These are phyloP conservation scores for Hirtodrosophila alboralis DNA, from an alignment of 2,888 invertebrate genomes.

Conservation along the genomic window DNA sequence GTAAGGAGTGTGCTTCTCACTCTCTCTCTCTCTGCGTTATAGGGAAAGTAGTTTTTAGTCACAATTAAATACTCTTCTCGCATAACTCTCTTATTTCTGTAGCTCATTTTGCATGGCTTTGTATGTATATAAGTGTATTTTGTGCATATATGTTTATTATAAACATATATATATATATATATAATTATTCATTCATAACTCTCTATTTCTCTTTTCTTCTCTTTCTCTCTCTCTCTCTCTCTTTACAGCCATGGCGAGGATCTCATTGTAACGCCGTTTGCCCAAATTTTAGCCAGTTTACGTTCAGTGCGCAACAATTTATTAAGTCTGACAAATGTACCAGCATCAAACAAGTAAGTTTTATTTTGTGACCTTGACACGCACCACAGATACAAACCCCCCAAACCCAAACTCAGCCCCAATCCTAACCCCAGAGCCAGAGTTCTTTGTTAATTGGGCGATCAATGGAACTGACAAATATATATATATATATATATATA, in stretches of 20 bases:
- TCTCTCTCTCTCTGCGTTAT: too few relatives aligned
- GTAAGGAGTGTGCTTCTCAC: too few relatives aligned
- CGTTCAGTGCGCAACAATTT: constrained; percentile 99
- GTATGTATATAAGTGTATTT: too few relatives aligned
- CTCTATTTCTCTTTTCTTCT: too few relatives aligned
- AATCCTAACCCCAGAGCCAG: background rate
- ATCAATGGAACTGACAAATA: constrained; percentile 20
- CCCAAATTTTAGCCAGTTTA: constrained; percentile 99
- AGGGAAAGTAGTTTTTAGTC: too few relatives aligned
- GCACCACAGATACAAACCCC: background rate
- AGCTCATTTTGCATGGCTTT: too few relatives aligned
- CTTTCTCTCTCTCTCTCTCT: constrained; percentile 15
- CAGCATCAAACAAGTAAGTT: constrained; percentile 89
- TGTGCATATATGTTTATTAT: constrained; percentile 1
- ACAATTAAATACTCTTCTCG: too few relatives aligned
- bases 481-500: too few relatives aligned
- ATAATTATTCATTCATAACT: background rate
- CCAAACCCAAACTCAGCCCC: background rate
- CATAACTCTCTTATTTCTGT: too few relatives aligned
- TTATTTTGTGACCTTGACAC: constrained; percentile 46
- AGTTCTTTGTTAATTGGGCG: background rate
- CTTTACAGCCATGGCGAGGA: constrained; percentile 94
- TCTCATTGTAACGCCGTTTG: constrained; percentile 99
- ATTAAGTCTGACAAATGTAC: constrained; percentile 97
- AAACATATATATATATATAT: background rate